Evolutionary conservation across 2,113 vertebrate genomes (phyloP).

Genomic region (Trogon melanurus): DNA sequence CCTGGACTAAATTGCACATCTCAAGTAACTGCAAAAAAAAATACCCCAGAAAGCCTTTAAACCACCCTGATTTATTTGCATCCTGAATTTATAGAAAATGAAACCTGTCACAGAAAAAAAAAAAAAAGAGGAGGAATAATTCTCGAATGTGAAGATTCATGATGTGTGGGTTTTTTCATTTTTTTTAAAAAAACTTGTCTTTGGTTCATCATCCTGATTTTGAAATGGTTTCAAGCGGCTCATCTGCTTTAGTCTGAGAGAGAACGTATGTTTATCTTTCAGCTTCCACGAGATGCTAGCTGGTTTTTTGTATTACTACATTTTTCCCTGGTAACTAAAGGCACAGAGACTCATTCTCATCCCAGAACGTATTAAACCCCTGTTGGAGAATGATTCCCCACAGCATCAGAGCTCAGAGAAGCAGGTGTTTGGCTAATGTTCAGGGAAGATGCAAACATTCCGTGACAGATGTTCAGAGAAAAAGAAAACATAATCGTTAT

Average conservation of each 20-base stretch:
- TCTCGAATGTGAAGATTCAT: not conserved
- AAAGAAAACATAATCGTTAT: conserved; percentile 40
- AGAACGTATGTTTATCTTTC: not conserved
- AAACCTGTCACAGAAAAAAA: not conserved
- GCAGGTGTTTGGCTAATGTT: conserved; percentile 50
- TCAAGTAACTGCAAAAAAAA: not conserved
- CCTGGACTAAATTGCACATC: not conserved
- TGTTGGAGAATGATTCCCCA: conserved; percentile 1
- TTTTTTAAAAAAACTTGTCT: not conserved
- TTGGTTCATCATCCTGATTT: not conserved
- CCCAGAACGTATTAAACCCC: not conserved
- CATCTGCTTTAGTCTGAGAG: not conserved
- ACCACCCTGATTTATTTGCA: not conserved
- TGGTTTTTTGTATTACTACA: not conserved
- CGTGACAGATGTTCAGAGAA: conserved; percentile 46
- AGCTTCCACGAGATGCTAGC: not conserved
- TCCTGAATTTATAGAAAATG: not conserved
- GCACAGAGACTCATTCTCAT: not conserved
- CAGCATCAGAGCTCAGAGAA: conserved; percentile 12
- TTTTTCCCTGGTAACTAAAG: conserved; percentile 11
- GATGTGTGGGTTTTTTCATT: not conserved
- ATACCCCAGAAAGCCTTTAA: not conserved
- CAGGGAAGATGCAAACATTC: conserved; percentile 20
- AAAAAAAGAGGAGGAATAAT: not conserved
- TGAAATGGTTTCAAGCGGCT: not conserved